A percentile compares a stretch with the other conserved stretches of the same genome.
phyloP scores from a whole-genome alignment of 1,140 invertebrate species.

The Aphelenchoides fujianensis region DNA sequence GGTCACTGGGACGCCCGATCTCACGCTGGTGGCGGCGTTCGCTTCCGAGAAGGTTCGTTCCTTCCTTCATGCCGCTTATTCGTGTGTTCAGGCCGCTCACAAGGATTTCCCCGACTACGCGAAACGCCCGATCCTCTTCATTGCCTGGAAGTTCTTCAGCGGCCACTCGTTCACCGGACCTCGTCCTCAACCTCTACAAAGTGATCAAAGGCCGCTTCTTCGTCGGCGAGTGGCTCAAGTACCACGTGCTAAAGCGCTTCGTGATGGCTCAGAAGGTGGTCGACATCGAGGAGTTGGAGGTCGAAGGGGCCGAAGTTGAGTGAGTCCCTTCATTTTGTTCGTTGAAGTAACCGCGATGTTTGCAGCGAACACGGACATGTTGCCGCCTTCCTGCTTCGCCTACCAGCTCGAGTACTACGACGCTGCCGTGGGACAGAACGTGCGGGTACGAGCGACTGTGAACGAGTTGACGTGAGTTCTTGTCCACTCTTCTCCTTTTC shows the following conservation, averaged over 20 bases:
- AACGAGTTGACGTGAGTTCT: background rate
- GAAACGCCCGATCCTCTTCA: slow-evolving; percentile 3
- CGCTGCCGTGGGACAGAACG: background rate
- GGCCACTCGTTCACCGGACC: slow-evolving; percentile 2
- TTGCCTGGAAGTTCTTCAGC: background rate
- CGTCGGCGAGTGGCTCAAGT: background rate
- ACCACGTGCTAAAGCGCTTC: background rate
- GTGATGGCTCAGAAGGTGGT: background rate
- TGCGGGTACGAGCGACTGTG: too few species aligned
- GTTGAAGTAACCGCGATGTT: too few species aligned
- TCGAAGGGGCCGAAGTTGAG: too few species aligned
- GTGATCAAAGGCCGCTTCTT: background rate
- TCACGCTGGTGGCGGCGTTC: background rate
- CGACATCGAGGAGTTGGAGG: too few species aligned
- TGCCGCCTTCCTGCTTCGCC: background rate
- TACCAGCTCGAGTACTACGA: background rate
- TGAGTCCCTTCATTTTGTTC: too few species aligned
- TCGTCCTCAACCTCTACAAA: background rate
- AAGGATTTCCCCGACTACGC: slow-evolving; percentile 8
- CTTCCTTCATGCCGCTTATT: background rate
- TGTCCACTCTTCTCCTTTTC: too few species aligned
- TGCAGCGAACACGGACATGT: background rate
- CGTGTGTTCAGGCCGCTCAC: background rate
- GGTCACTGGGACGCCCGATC: background rate
- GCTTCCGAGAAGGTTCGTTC: slow-evolving; percentile 2